Base-by-base conservation (phyloP, 2,797 vertebrate species). In the Merluccius polli region DNA sequence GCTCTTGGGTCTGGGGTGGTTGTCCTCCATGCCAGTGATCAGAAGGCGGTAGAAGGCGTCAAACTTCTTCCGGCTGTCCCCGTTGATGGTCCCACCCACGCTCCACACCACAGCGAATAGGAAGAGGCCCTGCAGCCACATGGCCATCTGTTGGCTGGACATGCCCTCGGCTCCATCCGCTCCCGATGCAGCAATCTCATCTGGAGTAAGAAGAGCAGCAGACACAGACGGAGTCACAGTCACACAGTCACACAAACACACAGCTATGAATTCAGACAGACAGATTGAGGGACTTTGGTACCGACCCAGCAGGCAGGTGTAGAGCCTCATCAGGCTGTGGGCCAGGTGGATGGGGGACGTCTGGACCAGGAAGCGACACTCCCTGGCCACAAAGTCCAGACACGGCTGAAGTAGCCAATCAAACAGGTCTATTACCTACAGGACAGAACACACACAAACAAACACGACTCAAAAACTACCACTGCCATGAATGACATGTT, bases 81-180 rank as follows among this genome's bases (percentile, higher is more conserved):
- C 92, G 0, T 94, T 94, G 29, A 98, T 94, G 75, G 95, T 95
- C 77, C 95, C 94, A 0, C 95, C 95, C 72, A 98, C 76, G 0
- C 94, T 94, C 97, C 97, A 99, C 35, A 98, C 96, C 78, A 95
- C 83, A 3, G 96, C 91, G 32, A 98, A 98, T n/a, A 99, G 90
- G 83, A 98, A 97, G 4, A 98, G 89, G 11, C 93, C 92, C 86
- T 97, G 96, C 18, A 99, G 93, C 97, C 96, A 98, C 69, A 93
- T 89, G 70, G 90, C 93, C 75, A 95, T 91, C 72, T 97, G 95
- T 80, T 96, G 95, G 81, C 88, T 94, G 73, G 96, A 92, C 91
- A 95, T 84, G n/a, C 73, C 75, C 84, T 94, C 91, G 0, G 70
- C 72, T 0, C 89, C 91, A 0, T 84, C 84, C 31, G 91, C 80